phyloP scores from a whole-genome alignment of 2,113 vertebrate genomes.

The Nerophis ophidion region DNA sequence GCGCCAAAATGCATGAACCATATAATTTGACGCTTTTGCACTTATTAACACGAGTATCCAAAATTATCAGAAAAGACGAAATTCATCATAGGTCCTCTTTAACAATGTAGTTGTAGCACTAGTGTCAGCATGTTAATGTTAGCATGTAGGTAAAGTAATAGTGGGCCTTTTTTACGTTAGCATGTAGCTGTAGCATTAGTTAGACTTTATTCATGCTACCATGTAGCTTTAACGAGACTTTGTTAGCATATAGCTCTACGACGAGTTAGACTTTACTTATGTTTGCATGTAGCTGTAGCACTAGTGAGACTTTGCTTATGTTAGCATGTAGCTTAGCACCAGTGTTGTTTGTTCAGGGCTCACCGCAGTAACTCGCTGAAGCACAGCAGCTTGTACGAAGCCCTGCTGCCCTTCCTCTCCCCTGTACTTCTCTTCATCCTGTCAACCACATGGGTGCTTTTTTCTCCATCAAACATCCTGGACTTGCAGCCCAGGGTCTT shows the following conservation, averaged over 20 bases:
- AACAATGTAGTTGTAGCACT: not conserved
- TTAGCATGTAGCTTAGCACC: not conserved
- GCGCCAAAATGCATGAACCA: no score
- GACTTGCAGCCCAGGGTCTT: conserved; percentile 85
- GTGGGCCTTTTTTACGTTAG: not conserved
- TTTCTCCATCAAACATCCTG: conserved; percentile 81
- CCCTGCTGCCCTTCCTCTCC: conserved; percentile 87
- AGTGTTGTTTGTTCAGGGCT: conserved; percentile 66
- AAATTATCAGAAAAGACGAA: no score
- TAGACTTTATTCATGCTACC: no score
- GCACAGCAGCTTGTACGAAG: conserved; percentile 84
- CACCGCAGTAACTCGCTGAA: conserved; percentile 84
- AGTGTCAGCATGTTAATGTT: not conserved
- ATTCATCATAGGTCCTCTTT: no score
- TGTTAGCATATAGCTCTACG: no score
- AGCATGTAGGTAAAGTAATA: no score
- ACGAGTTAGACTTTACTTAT: no score
- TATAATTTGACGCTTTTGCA: no score
- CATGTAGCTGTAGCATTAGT: no score
- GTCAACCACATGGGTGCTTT: conserved; percentile 81
- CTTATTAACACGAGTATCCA: no score
- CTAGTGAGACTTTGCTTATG: no score
- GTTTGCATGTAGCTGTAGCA: not conserved
- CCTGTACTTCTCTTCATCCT: conserved; percentile 86
- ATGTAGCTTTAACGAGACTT: no score